Conservation (phyloP, 2,113 vertebrate genomes). For the Myiagra hebetior region DNA sequence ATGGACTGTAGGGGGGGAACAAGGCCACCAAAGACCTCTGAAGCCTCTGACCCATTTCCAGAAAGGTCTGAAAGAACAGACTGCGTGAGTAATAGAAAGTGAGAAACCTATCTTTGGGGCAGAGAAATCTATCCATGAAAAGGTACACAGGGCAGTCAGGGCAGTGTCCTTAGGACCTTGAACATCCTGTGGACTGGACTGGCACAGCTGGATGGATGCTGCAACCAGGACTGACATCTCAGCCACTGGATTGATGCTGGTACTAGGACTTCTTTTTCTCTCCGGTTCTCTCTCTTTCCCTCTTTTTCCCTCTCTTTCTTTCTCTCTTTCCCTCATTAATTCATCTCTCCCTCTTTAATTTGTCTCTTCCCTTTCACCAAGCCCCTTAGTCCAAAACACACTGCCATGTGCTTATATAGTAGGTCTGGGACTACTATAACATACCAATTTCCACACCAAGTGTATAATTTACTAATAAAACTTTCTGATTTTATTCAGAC, state of each 20-base stretch:
- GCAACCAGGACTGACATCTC: not conserved
- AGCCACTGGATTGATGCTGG: not conserved
- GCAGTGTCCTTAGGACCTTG: not conserved
- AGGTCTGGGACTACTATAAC: not conserved
- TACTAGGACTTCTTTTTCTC: not conserved
- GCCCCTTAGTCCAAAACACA: not conserved
- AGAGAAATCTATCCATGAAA: not conserved
- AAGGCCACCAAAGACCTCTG: not conserved
- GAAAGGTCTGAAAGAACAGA: not conserved
- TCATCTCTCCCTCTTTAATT: not conserved
- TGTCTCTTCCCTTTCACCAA: not conserved
- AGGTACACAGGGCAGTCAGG: not conserved
- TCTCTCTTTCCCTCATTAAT: not conserved
- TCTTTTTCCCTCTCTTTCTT: not conserved
- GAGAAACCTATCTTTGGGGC: not conserved
- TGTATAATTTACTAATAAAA: not conserved
- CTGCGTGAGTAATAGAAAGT: not conserved
- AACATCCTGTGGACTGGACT: not conserved
- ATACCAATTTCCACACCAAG: not conserved
- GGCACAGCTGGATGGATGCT: not conserved
- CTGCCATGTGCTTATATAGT: not conserved
- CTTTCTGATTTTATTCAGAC: not conserved
- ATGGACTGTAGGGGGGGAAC: no score
- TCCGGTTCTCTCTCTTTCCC: not conserved
- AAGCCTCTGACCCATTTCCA: not conserved